Percentiles rank a stretch among this genome's conserved stretches.
Conservation (phyloP, 2,888 invertebrate genomes). For the Andrena fulva region DNA sequence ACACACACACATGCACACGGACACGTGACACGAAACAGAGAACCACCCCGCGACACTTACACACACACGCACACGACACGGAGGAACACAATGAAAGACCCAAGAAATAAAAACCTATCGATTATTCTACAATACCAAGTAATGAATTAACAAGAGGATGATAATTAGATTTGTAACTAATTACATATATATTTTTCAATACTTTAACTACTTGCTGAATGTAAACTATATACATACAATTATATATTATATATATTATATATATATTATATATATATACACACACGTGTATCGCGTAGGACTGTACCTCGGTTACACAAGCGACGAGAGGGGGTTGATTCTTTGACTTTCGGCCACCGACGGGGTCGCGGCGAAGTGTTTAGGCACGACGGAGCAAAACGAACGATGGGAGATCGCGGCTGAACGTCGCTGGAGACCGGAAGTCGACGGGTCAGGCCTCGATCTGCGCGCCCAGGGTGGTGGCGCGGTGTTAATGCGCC, state of each 20-base stretch:
- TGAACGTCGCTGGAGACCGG: conserved; percentile 23
- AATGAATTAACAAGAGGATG: conserved; percentile 76
- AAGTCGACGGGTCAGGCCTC: conserved; percentile 40
- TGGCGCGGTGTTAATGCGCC: conserved; percentile 26
- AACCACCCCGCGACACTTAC: conserved; percentile 6
- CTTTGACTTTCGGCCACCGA: conserved; percentile 18
- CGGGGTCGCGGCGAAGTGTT: not conserved
- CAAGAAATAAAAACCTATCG: conserved; percentile 70
- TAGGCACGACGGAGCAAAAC: not conserved
- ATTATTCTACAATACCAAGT: conserved; percentile 73
- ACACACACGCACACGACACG: conserved; percentile 47
- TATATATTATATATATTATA: conserved; percentile 72
- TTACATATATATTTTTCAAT: conserved; percentile 84
- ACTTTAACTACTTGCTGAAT: conserved; percentile 84
- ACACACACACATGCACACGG: conserved; percentile 36
- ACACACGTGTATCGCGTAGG: conserved; percentile 62
- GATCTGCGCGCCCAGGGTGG: conserved; percentile 31
- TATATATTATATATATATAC: conserved; percentile 72
- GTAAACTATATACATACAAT: conserved; percentile 80
- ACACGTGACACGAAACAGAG: conserved; percentile 1
- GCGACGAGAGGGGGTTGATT: conserved; percentile 14
- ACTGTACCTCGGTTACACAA: conserved; percentile 58
- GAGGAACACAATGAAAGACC: conserved; percentile 57
- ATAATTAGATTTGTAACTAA: conserved; percentile 84
- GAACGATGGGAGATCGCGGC: not conserved